A percentile compares a stretch with the other conserved stretches of the same genome.
phyloP scores from a whole-genome alignment of 2,113 vertebrate species.

The Noctilio leporinus region DNA sequence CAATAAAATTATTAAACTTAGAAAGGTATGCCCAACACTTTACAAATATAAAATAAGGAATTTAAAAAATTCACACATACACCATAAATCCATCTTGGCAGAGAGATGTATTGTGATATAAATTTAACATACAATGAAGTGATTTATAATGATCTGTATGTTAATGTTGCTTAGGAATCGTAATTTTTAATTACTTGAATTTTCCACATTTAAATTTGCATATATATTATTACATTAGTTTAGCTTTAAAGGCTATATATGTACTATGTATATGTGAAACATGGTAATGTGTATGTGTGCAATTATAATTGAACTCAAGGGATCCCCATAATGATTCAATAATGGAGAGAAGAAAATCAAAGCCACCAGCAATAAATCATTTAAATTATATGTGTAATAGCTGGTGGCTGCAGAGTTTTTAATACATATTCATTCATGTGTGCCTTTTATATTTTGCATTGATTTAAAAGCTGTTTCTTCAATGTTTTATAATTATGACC shows the following conservation, averaged over 20 bases:
- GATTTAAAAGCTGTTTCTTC: conserved; percentile 75
- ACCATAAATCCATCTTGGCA: background rate
- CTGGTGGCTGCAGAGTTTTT: conserved; percentile 64
- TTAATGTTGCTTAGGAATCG: conserved; percentile 46
- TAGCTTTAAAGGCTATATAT: conserved; percentile 47
- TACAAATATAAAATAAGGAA: background rate
- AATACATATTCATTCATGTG: conserved; percentile 66
- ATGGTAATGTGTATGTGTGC: conserved; percentile 42
- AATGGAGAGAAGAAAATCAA: conserved; percentile 68
- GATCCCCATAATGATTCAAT: conserved; percentile 73
- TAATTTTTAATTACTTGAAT: conserved; percentile 68
- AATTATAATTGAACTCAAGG: conserved; percentile 72
- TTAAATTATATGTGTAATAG: conserved; percentile 73
- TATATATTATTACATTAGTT: conserved; percentile 48
- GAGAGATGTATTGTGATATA: background rate
- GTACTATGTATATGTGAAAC: conserved; percentile 48
- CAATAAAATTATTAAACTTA: background rate
- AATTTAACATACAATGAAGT: conserved; percentile 23
- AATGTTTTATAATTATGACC: conserved; percentile 72
- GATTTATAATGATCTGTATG: conserved; percentile 34
- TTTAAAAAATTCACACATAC: background rate
- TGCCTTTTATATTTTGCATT: conserved; percentile 71
- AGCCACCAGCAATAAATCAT: conserved; percentile 73
- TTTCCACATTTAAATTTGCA: conserved; percentile 64
- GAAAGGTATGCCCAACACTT: background rate